Conservation (phyloP, 1,140 invertebrate genomes). For the Schlechtendalia chinensis region DNA sequence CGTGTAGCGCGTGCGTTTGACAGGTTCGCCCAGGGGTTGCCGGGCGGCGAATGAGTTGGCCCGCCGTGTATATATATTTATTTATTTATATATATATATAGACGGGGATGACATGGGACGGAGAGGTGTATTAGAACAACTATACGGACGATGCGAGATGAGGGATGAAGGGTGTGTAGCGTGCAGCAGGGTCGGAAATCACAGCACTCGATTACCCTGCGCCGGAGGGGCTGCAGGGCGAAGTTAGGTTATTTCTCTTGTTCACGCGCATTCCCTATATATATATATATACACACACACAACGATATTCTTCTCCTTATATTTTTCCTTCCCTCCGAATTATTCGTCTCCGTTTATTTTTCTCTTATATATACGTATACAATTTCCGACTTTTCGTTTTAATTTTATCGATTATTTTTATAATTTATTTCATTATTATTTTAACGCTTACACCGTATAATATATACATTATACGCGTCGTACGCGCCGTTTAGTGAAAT, state of each 20-base stretch:
- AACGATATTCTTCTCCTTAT: constrained; percentile 15
- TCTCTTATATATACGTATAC: background rate
- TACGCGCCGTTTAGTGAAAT: too few species aligned
- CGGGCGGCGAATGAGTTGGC: constrained; percentile 18
- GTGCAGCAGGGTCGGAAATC: background rate
- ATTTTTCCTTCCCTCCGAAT: background rate
- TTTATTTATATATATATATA: too few species aligned
- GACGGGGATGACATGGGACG: background rate
- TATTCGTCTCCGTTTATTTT: constrained; percentile 22
- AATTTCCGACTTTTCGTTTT: background rate
- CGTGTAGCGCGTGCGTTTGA: constrained; percentile 44
- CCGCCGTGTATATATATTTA: background rate
- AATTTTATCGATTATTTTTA: constrained; percentile 22
- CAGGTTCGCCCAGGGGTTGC: constrained; percentile 35
- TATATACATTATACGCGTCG: background rate
- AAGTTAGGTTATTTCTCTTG: constrained; percentile 38
- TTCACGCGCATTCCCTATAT: constrained; percentile 6
- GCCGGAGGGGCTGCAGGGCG: background rate
- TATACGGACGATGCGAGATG: background rate
- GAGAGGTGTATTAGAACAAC: constrained; percentile 36
- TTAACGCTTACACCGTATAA: background rate
- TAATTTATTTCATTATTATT: background rate
- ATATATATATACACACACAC: too few species aligned
- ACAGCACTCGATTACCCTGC: constrained; percentile 38
- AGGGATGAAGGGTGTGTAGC: too few species aligned